Base-by-base conservation (phyloP, 92 coral and sea anemone species). In the Palythoa caribaeorum region DNA sequence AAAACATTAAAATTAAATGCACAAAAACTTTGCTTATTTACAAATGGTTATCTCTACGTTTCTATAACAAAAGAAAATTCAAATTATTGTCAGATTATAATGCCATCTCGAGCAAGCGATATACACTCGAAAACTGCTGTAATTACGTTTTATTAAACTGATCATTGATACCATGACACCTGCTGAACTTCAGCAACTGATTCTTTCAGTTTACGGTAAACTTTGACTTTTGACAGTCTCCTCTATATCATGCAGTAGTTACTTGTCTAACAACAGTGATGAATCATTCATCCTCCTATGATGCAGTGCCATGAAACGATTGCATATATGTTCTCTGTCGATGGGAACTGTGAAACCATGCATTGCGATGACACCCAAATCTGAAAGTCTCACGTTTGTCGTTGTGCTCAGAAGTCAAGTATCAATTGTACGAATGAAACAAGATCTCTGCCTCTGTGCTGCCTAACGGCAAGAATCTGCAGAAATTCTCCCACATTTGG, bases 251-350 rank as follows among this genome's bases (percentile, higher is more conserved):
- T 59, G 50, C 50, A 44, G 50, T 44, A 44, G 50, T 44, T 44
- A 44, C 50, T 44, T 1, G 20, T 71, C 76, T 36, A 9, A 44
- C 7, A 15, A 74, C 21, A 74, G 21, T 74, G 77, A 73, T 6
- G 21, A 73, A 40, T 50, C 55, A 74, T 1, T 75, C 79, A 69
- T 77, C 38, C 85, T 73, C 51, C 79, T 38, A 55, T 28, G 74
- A 54, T 73, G 73, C 51, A 51, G 69, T 14, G 60, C 79, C 78
- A 84, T 35, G 50, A 86, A 86, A 60, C 55, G 79, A 40, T 77
- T 75, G 51, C 73, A 78, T 50, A 78, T 76, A 79, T 69, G 40
- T 9, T 71, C 77, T 77, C 77, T 87, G 73, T 87, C 63, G 89
- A 87, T 87, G 84, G 89, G 62, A 47, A 75, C 21, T 13, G 62